Percentiles rank a stretch among this genome's conserved stretches.
Conservation (phyloP, 2,797 vertebrate genomes). For the Smutsia temminckii region DNA sequence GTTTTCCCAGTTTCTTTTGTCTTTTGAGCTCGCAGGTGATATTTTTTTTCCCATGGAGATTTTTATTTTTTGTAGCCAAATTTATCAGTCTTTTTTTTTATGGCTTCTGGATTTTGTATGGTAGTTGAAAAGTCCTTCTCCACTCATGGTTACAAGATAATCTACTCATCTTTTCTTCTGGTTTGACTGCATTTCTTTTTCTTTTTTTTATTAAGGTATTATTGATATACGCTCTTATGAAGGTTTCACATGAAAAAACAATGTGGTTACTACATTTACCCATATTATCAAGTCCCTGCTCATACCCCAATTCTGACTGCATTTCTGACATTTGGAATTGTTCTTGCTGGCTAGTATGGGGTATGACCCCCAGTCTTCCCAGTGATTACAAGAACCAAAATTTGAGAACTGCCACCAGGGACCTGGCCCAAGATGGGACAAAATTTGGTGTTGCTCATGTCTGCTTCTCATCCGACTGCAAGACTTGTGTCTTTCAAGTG, state of each 20-base stretch:
- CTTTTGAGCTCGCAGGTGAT: neutral
- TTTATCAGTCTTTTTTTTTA: neutral
- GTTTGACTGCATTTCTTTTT: neutral
- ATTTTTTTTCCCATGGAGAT: neutral
- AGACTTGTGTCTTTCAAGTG: neutral
- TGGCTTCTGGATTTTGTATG: neutral
- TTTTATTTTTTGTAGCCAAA: neutral
- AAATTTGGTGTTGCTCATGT: fast-evolving
- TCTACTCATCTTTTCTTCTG: neutral
- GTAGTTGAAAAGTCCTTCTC: neutral
- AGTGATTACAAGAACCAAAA: neutral
- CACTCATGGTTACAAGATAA: neutral
- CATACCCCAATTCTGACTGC: neutral
- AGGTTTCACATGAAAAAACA: too few relatives aligned
- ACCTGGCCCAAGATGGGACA: fast-evolving
- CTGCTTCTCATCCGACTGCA: neutral
- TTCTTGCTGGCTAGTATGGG: neutral
- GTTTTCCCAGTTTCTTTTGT: neutral
- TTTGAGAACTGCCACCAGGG: neutral
- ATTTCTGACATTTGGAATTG: neutral
- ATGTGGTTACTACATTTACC: too few relatives aligned
- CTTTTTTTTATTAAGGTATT: too few relatives aligned
- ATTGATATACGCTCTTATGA: too few relatives aligned
- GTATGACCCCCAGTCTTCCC: neutral
- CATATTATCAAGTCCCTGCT: too few relatives aligned